Base-by-base conservation (phyloP, 2,888 invertebrate species). In the Microctonus hyperodae region DNA sequence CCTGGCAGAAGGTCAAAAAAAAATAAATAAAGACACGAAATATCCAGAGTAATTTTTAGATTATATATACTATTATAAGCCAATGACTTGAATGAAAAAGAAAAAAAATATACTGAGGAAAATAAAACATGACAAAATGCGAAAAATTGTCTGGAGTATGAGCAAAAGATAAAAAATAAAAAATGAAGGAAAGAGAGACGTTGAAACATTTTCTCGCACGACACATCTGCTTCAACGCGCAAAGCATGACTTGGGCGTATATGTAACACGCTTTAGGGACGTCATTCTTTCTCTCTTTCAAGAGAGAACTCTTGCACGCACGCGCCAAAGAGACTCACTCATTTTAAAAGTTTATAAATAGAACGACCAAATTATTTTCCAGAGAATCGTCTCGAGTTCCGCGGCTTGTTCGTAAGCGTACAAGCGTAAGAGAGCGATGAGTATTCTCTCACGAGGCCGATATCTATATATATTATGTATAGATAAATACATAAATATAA, bases 351-450 rank as follows among this genome's bases (percentile, higher is more conserved):
- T 68, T 70, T 73, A 73, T 73, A 71, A 71, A 73, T 73, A 73
- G 72, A 70, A 71, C 71, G 71, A 69, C 71, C 70, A 73, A 73
- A 73, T 73, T 73, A 73, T 73, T 73, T 73, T 73, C 72, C 72
- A 73, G 71, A 71, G 72, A 71, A 70, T 62, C 71, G 71, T 73
- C 72, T 73, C 71, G 70, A 69, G 66, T 63, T 67, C 68, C 67
- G 69, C 60, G 67, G 61, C 69, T 62, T 58, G 35, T 50, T 60
- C 60, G 60, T 50, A 60, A 60, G 60, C 60, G 22, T 60, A 60
- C 44, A 48, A 60, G 40, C 64, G 64, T 68, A 64, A 65, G 50
- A 60, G 62, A 51, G 35, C 35, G 53, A 51, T 62, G 50, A 33
- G 22, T 62, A 51, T 31, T 31, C 62, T 37, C 62, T 50, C 61